Base-by-base conservation (phyloP, 2,888 invertebrate genomes). In the Arctia plantaginis region DNA sequence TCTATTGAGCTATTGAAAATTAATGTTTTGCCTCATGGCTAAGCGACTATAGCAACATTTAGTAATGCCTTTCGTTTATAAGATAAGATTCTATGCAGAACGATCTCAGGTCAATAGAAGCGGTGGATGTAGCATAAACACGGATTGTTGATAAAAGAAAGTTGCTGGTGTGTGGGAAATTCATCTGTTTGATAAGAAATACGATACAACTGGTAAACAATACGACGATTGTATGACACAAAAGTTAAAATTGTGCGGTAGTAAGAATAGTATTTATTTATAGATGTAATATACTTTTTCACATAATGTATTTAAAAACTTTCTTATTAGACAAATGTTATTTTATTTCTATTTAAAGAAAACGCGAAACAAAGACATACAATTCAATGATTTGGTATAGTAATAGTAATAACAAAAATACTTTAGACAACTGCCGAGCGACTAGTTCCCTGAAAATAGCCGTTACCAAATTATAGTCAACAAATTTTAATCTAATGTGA, bases 41-140 rank as follows among this genome's bases (percentile, higher is more conserved):
- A 68, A 72, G 68, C 74, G 66, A 68, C 71, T 74, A 72, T 77
- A n/a, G 79, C 77, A 77, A 69, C 67, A 51, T 47, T 72, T 74
- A 77, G 75, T 69, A 82, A 75, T 77, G 62, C 55, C 66, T 62
- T 77, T 77, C 78, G 73, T 82, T 83, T 79, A 81, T 80, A 72
- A 82, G 75, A 81, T 81, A 71, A 82, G 82, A 86, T 87, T 70
- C 73, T 84, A 80, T 83, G 81, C 23, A 66, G 35, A 68, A 71
- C 62, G 76, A 73, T 81, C 77, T 77, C 75, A 76, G 72, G 41
- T 74, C 67, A 80, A 74, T 75, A 69, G 80, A 79, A 82, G 77
- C 75, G 51, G 66, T 71, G 39, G 71, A 78, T 76, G 69, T 68
- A 23, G 41, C 66, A 47, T 75, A 76, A 80, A 79, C 67, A 77